phyloP scores from a whole-genome alignment of 2,797 vertebrate genomes.

The Dicrostonyx torquatus region DNA sequence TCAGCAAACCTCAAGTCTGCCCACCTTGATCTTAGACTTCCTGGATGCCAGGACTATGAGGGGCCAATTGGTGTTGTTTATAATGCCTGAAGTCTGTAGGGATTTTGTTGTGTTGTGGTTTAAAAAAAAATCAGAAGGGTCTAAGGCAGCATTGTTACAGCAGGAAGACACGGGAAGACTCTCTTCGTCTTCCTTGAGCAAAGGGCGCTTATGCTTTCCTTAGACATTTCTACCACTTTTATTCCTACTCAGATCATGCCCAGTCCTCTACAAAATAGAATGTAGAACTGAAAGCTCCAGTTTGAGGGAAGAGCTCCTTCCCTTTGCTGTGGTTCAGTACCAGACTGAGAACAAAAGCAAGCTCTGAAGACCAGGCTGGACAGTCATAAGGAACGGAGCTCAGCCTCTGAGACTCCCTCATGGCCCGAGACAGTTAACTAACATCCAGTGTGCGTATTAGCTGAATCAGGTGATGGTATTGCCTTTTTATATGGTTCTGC shows the following conservation, averaged over 20 bases:
- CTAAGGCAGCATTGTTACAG: background rate
- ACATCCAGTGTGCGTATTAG: background rate
- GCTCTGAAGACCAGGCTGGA: background rate
- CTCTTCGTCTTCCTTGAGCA: background rate
- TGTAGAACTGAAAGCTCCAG: background rate
- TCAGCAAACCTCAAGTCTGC: background rate
- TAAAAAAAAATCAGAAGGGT: background rate
- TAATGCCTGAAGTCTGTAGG: background rate
- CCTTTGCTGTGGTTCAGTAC: background rate
- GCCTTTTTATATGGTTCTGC: background rate
- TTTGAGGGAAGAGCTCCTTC: background rate
- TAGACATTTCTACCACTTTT: background rate
- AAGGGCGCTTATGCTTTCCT: background rate
- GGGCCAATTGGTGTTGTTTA: background rate
- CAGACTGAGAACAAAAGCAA: background rate
- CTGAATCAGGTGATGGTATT: background rate
- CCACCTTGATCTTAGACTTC: background rate
- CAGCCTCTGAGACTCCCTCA: background rate
- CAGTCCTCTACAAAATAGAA: background rate
- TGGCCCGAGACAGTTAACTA: background rate
- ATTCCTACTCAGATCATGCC: background rate
- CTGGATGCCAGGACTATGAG: background rate
- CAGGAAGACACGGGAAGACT: background rate
- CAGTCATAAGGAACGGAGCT: background rate
- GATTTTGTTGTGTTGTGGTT: background rate